phyloP scores from a whole-genome alignment of 1,140 invertebrate species.

The Megalopta genalis region DNA sequence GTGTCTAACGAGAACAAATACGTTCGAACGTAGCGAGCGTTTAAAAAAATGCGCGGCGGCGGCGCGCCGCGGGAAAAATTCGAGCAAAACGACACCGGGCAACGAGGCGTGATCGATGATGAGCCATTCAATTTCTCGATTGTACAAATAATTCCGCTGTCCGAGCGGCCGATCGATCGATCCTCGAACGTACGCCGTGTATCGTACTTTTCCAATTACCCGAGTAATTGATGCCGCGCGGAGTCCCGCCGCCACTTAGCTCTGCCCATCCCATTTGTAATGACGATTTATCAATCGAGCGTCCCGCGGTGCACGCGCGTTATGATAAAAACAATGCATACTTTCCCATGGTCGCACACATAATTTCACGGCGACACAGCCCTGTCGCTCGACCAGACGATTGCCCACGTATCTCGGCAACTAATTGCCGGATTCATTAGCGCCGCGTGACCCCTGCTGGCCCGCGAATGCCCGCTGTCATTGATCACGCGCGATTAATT shows the following conservation, averaged over 20 bases:
- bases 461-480: slow-evolving; percentile 9
- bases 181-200: background rate
- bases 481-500: slow-evolving; percentile 57
- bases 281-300: slow-evolving; percentile 18
- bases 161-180: background rate
- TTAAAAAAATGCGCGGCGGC: too few relatives aligned
- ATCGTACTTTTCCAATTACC: background rate
- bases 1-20: too few relatives aligned
- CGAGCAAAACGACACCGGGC: background rate
- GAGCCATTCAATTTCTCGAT: background rate
- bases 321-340: slow-evolving; percentile 18
- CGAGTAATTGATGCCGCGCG: slow-evolving; percentile 8
- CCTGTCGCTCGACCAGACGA: background rate
- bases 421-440: slow-evolving; percentile 54
- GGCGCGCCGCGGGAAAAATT: background rate
- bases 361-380: slow-evolving; percentile 28
- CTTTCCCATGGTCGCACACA: slow-evolving; percentile 1
- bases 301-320: background rate
- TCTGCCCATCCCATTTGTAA: background rate
- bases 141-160: background rate
- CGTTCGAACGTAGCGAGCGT: too few relatives aligned
- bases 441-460: slow-evolving; percentile 35
- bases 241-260: slow-evolving; percentile 14
- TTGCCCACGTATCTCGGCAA: slow-evolving; percentile 34
- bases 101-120: background rate